Conservation (phyloP, 2,113 vertebrate genomes). For the Poicephalus gulielmi region DNA sequence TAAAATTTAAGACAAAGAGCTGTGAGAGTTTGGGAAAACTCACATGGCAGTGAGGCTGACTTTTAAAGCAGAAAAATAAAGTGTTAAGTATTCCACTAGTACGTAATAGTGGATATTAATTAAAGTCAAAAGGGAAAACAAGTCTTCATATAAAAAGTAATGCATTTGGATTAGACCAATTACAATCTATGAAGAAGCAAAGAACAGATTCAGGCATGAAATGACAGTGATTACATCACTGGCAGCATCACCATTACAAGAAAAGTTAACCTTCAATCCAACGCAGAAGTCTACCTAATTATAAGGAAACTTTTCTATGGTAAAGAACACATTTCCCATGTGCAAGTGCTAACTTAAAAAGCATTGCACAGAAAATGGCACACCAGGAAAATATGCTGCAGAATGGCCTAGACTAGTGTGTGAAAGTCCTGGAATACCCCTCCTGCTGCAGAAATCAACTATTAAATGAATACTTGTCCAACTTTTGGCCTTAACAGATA, state of each 20-base stretch:
- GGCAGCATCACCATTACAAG: background rate
- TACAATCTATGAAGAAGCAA: background rate
- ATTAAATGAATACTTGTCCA: background rate
- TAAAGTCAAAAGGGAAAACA: background rate
- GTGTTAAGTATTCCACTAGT: background rate
- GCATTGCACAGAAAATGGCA: background rate
- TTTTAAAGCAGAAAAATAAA: background rate
- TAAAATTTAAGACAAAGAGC: background rate
- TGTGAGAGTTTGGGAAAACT: background rate
- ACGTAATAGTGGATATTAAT: background rate
- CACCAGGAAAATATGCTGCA: background rate
- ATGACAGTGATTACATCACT: background rate
- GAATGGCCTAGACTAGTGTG: background rate
- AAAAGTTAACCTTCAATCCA: background rate
- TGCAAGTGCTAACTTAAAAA: fast-evolving
- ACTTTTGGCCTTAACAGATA: background rate
- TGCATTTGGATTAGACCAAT: background rate
- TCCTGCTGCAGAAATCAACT: background rate
- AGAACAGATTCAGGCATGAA: background rate
- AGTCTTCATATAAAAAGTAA: background rate
- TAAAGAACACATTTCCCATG: background rate
- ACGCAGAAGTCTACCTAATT: background rate
- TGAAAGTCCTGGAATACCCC: background rate
- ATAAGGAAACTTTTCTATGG: background rate
- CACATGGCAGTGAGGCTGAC: background rate